Percentiles rank a stretch among this genome's conserved stretches.
These are phyloP conservation scores for Machaerirhynchus nigripectus DNA, from an alignment of 2,113 vertebrate species.

Conservation along the genomic window DNA sequence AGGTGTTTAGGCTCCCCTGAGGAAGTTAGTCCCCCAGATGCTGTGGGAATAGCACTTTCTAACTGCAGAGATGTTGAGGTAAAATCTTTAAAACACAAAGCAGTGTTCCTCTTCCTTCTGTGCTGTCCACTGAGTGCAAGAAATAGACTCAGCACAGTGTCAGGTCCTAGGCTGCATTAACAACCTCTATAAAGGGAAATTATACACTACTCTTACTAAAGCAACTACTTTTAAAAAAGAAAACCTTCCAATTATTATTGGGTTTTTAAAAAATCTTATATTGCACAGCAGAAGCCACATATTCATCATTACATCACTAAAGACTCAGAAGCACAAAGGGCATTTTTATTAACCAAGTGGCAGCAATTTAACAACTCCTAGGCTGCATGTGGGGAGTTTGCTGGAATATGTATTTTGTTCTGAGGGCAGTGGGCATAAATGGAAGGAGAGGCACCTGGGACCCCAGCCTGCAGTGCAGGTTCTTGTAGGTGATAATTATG, in stretches of 20 bases:
- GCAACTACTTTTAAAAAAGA: background rate
- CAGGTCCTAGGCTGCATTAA: background rate
- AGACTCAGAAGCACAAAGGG: background rate
- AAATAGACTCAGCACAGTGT: background rate
- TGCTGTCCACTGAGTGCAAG: background rate
- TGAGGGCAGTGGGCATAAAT: background rate
- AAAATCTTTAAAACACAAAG: background rate
- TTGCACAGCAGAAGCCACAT: background rate
- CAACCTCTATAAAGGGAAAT: background rate
- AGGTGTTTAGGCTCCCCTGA: background rate
- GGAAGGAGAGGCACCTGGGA: background rate
- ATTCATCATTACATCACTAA: background rate
- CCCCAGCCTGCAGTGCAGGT: background rate
- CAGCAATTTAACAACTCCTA: background rate
- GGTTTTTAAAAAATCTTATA: fast-evolving
- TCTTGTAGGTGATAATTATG: background rate
- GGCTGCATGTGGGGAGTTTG: background rate
- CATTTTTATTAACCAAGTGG: background rate
- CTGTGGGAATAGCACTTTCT: background rate
- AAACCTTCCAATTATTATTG: background rate
- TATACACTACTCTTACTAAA: background rate
- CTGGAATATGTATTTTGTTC: background rate
- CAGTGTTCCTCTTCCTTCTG: background rate
- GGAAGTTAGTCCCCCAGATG: background rate
- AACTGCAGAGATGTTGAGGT: background rate